A percentile compares a stretch with the other conserved stretches of the same genome.
Evolutionary conservation across 2,797 vertebrate species (phyloP).

Genomic region (Gobio occitaniae): DNA sequence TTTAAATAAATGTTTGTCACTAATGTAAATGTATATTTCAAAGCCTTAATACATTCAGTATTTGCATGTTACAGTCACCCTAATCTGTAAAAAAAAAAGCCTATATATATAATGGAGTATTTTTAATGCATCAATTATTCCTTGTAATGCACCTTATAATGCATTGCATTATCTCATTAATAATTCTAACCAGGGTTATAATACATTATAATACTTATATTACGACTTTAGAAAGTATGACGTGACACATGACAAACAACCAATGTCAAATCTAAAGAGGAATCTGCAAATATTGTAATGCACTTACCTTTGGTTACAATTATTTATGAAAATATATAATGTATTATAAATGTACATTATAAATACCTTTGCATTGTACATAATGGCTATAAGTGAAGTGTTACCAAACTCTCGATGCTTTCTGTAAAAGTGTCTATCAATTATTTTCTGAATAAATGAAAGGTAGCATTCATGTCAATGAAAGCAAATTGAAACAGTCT

Average conservation of each 20-base stretch:
- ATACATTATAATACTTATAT: too few relatives aligned
- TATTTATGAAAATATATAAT: not conserved
- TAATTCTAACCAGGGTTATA: too few relatives aligned
- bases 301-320: too few relatives aligned
- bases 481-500: not conserved
- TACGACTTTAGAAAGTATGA: too few relatives aligned
- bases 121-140: too few relatives aligned
- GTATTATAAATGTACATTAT: not conserved
- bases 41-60: not conserved
- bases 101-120: too few relatives aligned
- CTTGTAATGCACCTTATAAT: too few relatives aligned
- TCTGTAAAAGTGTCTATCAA: not conserved
- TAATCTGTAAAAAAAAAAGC: not conserved
- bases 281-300: not conserved
- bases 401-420: not conserved
- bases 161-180: too few relatives aligned
- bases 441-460: slow-evolving; percentile 5
- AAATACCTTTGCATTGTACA: not conserved
- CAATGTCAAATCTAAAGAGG: not conserved
- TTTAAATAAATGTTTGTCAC: not conserved
- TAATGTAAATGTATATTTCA: not conserved
- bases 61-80: not conserved
- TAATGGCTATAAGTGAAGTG: not conserved
- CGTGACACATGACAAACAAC: too few relatives aligned
- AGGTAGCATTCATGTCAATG: not conserved